Conservation (phyloP, 2,113 vertebrate species). For the Calcarius ornatus region DNA sequence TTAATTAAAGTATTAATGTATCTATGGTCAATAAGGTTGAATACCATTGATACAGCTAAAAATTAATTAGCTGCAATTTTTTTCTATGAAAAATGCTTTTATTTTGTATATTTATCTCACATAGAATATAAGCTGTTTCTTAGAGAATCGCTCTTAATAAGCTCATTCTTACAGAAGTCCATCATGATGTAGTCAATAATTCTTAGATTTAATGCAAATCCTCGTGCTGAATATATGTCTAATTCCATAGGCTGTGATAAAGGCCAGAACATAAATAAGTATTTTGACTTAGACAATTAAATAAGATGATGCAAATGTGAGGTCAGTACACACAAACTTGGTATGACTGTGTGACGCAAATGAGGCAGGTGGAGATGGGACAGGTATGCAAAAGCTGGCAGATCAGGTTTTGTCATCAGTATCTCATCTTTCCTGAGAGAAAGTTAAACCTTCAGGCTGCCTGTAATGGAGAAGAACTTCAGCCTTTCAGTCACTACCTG, state of each 20-base stretch:
- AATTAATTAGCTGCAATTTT: not conserved
- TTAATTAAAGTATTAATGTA: not conserved
- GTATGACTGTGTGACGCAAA: not conserved
- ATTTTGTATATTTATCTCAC: not conserved
- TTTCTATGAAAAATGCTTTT: not conserved
- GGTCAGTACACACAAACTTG: not conserved
- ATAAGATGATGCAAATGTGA: not conserved
- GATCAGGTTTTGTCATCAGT: not conserved
- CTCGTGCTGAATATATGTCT: not conserved
- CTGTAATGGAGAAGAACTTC: not conserved
- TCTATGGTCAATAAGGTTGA: not conserved
- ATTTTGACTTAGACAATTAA: not conserved
- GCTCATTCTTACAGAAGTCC: not conserved
- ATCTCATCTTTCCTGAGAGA: not conserved
- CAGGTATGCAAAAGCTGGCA: not conserved
- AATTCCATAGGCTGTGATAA: not conserved
- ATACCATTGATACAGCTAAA: not conserved
- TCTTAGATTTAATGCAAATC: not conserved
- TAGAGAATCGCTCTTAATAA: not conserved
- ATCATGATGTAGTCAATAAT: not conserved
- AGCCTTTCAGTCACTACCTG: not conserved
- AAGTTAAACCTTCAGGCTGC: not conserved
- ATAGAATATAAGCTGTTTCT: not conserved
- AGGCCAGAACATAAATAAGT: not conserved
- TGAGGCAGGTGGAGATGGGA: not conserved